Percentiles rank a stretch among this genome's conserved stretches.
Evolutionary conservation across 2,888 invertebrate genomes (phyloP).

Genomic region (Protophormia terraenovae): DNA sequence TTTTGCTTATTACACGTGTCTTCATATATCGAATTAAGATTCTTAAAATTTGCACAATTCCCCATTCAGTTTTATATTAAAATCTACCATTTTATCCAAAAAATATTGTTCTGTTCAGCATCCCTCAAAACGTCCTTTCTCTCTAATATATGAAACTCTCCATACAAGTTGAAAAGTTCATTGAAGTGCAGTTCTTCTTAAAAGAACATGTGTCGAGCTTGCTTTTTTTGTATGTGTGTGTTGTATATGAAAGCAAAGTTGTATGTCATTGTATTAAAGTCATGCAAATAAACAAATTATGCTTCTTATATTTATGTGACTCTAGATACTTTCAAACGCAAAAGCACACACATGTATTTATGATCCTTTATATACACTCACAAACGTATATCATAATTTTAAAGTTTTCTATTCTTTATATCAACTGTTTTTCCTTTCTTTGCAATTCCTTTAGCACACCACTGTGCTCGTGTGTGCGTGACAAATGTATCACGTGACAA

Average conservation of each 20-base stretch:
- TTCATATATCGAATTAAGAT: no score
- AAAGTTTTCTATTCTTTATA: conserved; percentile 12
- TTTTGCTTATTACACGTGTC: no score
- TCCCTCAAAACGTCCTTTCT: neutral
- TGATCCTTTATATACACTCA: neutral
- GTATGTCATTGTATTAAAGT: conserved; percentile 47
- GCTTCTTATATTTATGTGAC: neutral
- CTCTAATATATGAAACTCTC: neutral
- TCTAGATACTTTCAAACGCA: neutral
- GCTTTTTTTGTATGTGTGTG: neutral
- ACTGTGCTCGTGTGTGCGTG: conserved; percentile 57
- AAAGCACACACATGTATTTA: neutral
- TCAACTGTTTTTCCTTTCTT: conserved; percentile 17
- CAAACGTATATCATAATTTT: conserved; percentile 1
- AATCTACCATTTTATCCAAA: no score
- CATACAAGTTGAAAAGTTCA: conserved; percentile 45
- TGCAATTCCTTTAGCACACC: conserved; percentile 26
- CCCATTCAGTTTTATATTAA: no score
- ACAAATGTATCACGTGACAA: conserved; percentile 64
- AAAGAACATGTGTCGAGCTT: neutral
- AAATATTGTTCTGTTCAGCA: neutral
- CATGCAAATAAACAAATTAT: conserved; percentile 58
- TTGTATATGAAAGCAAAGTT: neutral
- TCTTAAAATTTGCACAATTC: no score
- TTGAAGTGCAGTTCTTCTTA: conserved; percentile 26